A percentile compares a stretch with the other conserved stretches of the same genome.
Conservation (phyloP, 2,113 vertebrate species). For the Fulica atra region DNA sequence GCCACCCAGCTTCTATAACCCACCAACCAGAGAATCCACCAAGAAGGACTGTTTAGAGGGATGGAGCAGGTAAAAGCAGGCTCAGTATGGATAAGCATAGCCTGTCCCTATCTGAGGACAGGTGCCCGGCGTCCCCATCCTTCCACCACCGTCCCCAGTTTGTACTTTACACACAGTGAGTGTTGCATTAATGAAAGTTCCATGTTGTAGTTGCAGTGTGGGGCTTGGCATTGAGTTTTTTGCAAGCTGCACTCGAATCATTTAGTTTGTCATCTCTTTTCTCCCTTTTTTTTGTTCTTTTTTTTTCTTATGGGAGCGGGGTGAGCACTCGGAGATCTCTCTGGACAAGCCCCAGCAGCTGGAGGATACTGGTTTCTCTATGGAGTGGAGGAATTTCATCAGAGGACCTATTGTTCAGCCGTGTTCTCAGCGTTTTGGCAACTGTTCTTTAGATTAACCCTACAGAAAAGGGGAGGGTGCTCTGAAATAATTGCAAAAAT, state of each 20-base stretch:
- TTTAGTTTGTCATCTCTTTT: neutral
- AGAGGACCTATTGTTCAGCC: constrained; percentile 62
- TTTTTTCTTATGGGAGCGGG: neutral
- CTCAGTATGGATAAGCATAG: neutral
- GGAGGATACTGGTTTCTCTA: constrained; percentile 62
- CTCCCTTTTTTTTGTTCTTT: neutral
- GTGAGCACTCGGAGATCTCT: constrained; percentile 4
- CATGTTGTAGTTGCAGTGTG: neutral
- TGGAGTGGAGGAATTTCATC: constrained; percentile 58
- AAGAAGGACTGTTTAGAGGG: constrained; percentile 59
- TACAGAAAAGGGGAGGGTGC: constrained; percentile 43
- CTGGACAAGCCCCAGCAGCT: constrained; percentile 57
- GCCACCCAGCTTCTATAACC: constrained; percentile 48
- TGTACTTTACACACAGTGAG: neutral
- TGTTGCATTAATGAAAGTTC: constrained; percentile 9
- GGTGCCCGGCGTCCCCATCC: constrained; percentile 10
- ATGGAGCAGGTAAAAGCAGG: constrained; percentile 53
- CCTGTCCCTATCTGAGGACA: neutral
- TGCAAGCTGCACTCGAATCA: neutral
- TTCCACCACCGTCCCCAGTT: neutral
- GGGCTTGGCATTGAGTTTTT: neutral
- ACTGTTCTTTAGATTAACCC: constrained; percentile 69
- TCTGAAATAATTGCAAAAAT: constrained; percentile 42
- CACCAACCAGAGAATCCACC: constrained; percentile 48
- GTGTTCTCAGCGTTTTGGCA: constrained; percentile 65